phyloP scores from a whole-genome alignment of 2,113 vertebrate genomes.

The Microcebus jonahi region DNA sequence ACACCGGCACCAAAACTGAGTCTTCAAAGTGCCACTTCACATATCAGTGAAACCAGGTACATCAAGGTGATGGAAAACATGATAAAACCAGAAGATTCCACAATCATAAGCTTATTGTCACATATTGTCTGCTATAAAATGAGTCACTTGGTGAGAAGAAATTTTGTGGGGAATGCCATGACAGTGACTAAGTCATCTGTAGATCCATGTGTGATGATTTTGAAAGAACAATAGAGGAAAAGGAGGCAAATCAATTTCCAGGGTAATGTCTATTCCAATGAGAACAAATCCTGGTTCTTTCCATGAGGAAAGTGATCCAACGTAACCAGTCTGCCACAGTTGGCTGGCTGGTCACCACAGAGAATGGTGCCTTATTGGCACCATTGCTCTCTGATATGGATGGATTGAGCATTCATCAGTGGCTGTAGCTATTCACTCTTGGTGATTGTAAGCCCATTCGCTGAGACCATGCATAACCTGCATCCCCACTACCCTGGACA shows the following conservation, averaged over 20 bases:
- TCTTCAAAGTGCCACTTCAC: background rate
- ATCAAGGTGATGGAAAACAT: background rate
- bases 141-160: background rate
- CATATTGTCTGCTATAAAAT: background rate
- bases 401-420: background rate
- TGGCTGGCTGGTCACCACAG: background rate
- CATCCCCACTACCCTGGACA: background rate
- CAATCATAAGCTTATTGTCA: background rate
- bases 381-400: background rate
- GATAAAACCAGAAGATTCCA: background rate
- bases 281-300: background rate
- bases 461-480: background rate
- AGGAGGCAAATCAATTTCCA: background rate
- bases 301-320: background rate
- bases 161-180: background rate
- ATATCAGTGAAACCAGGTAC: background rate
- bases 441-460: background rate
- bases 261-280: background rate
- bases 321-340: background rate
- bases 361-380: background rate
- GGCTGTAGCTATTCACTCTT: background rate
- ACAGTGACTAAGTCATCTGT: background rate
- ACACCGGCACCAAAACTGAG: background rate
- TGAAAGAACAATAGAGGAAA: background rate
- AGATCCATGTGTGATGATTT: background rate